phyloP scores from a whole-genome alignment of 1,140 invertebrate genomes.

The Leptinotarsa undecemlineata region DNA sequence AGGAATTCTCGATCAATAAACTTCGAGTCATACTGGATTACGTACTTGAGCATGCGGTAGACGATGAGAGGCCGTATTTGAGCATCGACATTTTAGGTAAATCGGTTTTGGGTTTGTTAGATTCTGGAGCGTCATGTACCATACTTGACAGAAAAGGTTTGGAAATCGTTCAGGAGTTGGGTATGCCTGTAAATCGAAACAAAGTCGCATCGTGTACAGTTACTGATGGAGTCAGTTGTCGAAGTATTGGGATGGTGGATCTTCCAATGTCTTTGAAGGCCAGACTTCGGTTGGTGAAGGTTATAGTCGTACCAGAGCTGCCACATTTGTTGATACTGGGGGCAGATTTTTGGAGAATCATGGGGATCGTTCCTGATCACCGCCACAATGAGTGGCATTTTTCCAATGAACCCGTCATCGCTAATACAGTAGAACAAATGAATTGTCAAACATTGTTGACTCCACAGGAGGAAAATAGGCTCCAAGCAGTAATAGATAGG shows the following conservation, averaged over 20 bases:
- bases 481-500: not conserved
- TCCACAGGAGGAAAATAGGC: not conserved
- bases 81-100: conserved; percentile 25
- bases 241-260: not conserved
- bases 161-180: conserved; percentile 4
- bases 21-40: conserved; percentile 1
- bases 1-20: conserved; percentile 5
- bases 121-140: conserved; percentile 23
- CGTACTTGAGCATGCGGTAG: not conserved
- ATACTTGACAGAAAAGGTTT: not conserved
- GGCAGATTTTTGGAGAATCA: conserved; percentile 25
- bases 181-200: not conserved
- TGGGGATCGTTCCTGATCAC: conserved; percentile 17
- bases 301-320: conserved; percentile 14
- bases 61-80: conserved; percentile 33
- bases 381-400: conserved; percentile 18
- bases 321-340: conserved; percentile 19
- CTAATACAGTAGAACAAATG: not conserved
- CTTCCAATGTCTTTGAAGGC: not conserved
- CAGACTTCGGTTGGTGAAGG: not conserved
- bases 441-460: conserved; percentile 1
- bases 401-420: conserved; percentile 11
- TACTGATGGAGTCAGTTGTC: not conserved
- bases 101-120: conserved; percentile 30
- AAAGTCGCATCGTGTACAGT: not conserved